Percentiles rank a stretch among this genome's conserved stretches.
Evolutionary conservation across 2,797 vertebrate genomes (phyloP).

Genomic region (Scolopax bukidnonensis): DNA sequence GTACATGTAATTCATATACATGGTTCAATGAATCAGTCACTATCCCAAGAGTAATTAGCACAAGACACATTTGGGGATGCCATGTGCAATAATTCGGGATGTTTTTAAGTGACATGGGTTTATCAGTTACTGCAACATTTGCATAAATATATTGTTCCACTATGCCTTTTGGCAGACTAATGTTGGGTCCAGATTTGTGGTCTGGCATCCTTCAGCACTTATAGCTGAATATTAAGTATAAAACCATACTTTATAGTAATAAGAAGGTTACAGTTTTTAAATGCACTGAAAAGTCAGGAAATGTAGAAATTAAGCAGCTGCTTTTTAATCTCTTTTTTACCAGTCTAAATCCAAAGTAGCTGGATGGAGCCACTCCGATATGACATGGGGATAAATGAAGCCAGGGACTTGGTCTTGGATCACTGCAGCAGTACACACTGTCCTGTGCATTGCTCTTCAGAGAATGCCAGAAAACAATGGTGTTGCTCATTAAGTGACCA

Average conservation of each 20-base stretch:
- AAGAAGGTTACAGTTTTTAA: background rate
- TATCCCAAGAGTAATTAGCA: background rate
- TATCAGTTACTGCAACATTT: background rate
- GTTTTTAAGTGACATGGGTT: background rate
- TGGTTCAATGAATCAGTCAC: background rate
- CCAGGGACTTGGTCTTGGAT: background rate
- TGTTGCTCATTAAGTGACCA: background rate
- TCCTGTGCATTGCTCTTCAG: background rate
- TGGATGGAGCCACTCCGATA: background rate
- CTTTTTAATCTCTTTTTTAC: background rate
- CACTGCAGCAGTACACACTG: background rate
- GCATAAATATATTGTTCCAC: background rate
- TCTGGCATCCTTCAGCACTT: constrained; percentile 4
- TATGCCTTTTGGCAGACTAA: background rate
- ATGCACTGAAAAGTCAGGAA: background rate
- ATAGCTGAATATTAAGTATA: background rate
- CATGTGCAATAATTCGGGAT: background rate
- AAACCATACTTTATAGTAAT: background rate
- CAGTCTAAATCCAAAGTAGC: background rate
- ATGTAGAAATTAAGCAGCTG: background rate
- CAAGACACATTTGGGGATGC: background rate
- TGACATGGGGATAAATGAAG: background rate
- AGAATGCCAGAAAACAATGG: background rate
- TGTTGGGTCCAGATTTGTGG: background rate
- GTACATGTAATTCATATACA: background rate